These are phyloP conservation scores for Dione vanillae DNA, from an alignment of 2,888 invertebrate species.

Conservation along the genomic window DNA sequence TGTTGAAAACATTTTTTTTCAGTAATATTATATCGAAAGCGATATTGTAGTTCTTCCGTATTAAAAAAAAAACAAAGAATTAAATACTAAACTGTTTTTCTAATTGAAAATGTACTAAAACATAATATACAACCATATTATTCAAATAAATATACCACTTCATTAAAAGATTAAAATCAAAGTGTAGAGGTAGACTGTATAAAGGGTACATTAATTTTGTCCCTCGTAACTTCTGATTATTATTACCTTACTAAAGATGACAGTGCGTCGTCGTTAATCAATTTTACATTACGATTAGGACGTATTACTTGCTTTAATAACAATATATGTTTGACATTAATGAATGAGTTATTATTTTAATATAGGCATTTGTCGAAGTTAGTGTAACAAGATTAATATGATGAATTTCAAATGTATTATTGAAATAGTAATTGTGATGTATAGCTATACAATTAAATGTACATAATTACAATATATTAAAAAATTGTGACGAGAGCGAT, in stretches of 20 bases:
- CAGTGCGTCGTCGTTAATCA: conserved; percentile 28
- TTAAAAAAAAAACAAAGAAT: neutral
- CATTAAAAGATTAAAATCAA: conserved; percentile 11
- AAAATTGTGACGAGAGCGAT: neutral
- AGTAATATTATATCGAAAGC: neutral
- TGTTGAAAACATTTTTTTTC: neutral
- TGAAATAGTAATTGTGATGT: neutral
- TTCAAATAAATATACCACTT: neutral
- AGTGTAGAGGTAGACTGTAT: conserved; percentile 8
- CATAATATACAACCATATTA: neutral
- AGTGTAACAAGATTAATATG: conserved; percentile 9
- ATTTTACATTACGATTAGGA: conserved; percentile 21
- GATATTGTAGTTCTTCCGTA: neutral
- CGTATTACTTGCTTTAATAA: conserved; percentile 22
- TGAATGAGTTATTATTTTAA: conserved; percentile 6
- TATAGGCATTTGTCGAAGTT: conserved; percentile 19
- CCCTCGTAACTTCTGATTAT: conserved; percentile 30
- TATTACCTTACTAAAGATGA: conserved; percentile 20
- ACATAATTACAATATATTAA: neutral
- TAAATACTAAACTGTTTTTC: too few species aligned
- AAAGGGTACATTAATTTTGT: conserved; percentile 18
- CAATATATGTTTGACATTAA: conserved; percentile 14
- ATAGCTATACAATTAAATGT: neutral
- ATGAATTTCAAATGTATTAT: neutral
- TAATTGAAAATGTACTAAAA: neutral